These are phyloP conservation scores for Noctua pronuba DNA, from an alignment of 2,888 invertebrate genomes.

Conservation along the genomic window DNA sequence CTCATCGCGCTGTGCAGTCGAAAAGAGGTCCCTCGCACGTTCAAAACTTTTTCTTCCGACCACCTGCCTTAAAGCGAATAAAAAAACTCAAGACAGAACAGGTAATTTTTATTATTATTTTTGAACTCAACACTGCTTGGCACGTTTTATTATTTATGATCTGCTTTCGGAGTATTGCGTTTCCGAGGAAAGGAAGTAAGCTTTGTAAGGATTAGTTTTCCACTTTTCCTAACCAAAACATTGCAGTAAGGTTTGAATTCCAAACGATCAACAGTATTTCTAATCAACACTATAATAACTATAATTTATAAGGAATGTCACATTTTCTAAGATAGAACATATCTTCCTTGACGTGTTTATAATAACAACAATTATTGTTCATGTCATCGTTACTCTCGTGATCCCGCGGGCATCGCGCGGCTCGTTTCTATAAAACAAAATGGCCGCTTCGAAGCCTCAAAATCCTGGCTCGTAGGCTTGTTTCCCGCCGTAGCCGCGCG, in stretches of 20 bases:
- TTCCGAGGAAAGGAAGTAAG: neutral
- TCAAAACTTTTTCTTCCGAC: constrained; percentile 72
- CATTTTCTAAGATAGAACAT: constrained; percentile 51
- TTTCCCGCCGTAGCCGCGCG: constrained; percentile 76
- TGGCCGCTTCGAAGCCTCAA: constrained; percentile 80
- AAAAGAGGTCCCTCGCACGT: constrained; percentile 73
- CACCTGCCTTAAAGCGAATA: constrained; percentile 80
- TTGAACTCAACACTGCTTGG: constrained; percentile 46
- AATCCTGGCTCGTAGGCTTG: constrained; percentile 70
- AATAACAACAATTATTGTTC: constrained; percentile 76
- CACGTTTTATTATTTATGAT: constrained; percentile 55
- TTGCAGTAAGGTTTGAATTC: constrained; percentile 18
- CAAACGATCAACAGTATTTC: constrained; percentile 2
- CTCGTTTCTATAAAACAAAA: constrained; percentile 79
- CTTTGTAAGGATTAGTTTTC: neutral
- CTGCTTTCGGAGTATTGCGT: constrained; percentile 6
- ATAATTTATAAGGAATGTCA: constrained; percentile 58
- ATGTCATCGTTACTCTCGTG: constrained; percentile 64
- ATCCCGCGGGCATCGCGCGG: constrained; percentile 69
- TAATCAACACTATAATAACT: constrained; percentile 41
- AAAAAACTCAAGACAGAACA: constrained; percentile 73
- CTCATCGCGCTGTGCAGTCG: constrained; percentile 67
- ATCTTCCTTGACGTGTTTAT: constrained; percentile 69
- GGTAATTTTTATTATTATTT: constrained; percentile 68
- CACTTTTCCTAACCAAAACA: constrained; percentile 16